Conservation (phyloP, 2,888 invertebrate genomes). For the Panzeria rudis region DNA sequence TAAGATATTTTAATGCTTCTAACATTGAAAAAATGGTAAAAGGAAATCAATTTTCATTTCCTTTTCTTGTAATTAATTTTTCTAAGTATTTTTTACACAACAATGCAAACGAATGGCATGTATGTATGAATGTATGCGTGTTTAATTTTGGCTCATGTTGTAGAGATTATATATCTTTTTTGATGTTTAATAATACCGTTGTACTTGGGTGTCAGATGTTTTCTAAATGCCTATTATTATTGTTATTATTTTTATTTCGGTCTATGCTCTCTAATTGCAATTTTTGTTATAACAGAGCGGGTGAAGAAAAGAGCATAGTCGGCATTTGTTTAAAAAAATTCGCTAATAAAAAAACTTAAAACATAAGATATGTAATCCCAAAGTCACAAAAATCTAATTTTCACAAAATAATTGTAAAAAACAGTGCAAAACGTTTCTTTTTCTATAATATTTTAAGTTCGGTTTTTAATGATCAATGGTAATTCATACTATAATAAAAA, state of each 20-base stretch:
- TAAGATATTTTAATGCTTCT: background rate
- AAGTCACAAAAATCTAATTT: too few species aligned
- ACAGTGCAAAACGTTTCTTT: too few species aligned
- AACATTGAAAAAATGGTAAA: background rate
- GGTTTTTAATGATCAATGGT: too few species aligned
- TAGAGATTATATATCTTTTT: background rate
- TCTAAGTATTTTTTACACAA: background rate
- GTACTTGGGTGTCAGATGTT: conserved; percentile 60
- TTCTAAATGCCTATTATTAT: conserved; percentile 54
- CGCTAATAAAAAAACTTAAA: background rate
- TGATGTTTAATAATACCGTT: conserved; percentile 20
- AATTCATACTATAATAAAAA: too few species aligned
- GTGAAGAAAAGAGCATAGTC: background rate
- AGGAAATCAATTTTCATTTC: background rate
- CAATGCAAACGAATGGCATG: background rate
- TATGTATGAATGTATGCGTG: background rate
- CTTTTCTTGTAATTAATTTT: background rate
- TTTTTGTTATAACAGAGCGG: conserved; percentile 6
- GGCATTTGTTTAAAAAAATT: background rate
- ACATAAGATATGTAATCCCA: too few species aligned
- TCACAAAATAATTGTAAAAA: too few species aligned
- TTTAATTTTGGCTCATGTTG: conserved; percentile 32
- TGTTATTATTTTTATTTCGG: conserved; percentile 38
- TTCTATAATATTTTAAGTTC: too few species aligned
- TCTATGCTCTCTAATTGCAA: background rate